Conservation (phyloP, 2,113 vertebrate genomes). For the Gasterosteus nipponicus region DNA sequence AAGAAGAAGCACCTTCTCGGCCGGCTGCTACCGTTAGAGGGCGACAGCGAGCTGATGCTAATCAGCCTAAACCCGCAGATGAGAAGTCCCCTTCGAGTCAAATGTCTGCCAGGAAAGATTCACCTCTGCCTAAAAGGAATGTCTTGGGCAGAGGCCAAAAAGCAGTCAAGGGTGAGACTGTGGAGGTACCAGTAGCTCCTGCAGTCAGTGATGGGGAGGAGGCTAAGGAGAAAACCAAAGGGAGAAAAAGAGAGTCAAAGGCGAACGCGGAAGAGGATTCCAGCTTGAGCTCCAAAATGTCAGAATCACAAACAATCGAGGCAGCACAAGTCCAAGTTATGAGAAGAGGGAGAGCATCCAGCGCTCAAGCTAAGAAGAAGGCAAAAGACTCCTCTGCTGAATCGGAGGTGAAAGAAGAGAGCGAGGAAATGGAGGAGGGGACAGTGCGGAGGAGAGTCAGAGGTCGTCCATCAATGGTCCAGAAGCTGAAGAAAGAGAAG, state of each 20-base stretch:
- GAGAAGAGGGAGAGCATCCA: conserved; percentile 47
- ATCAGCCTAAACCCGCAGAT: conserved; percentile 3
- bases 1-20: conserved; percentile 26
- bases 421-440: conserved; percentile 5
- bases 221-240: conserved; percentile 31
- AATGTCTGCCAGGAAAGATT: conserved; percentile 5
- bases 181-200: conserved; percentile 1
- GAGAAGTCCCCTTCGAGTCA: conserved; percentile 25
- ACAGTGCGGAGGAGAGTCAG: conserved; percentile 34
- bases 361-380: conserved; percentile 17
- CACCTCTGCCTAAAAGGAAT: conserved; percentile 22
- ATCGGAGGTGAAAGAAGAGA: conserved; percentile 16
- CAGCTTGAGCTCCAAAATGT: conserved; percentile 17
- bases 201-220: neutral
- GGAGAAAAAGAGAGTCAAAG: conserved; percentile 48
- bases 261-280: conserved; percentile 9
- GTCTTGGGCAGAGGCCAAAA: conserved; percentile 45
- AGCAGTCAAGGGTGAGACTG: conserved; percentile 20
- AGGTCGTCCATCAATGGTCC: conserved; percentile 21
- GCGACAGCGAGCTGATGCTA: conserved; percentile 24
- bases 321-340: conserved; percentile 21
- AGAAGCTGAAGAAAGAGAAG: conserved; percentile 37
- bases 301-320: conserved; percentile 2
- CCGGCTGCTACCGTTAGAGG: conserved; percentile 60
- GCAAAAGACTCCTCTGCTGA: neutral